Evolutionary conservation across 2,797 vertebrate species (phyloP).

Genomic region (Gila robusta): DNA sequence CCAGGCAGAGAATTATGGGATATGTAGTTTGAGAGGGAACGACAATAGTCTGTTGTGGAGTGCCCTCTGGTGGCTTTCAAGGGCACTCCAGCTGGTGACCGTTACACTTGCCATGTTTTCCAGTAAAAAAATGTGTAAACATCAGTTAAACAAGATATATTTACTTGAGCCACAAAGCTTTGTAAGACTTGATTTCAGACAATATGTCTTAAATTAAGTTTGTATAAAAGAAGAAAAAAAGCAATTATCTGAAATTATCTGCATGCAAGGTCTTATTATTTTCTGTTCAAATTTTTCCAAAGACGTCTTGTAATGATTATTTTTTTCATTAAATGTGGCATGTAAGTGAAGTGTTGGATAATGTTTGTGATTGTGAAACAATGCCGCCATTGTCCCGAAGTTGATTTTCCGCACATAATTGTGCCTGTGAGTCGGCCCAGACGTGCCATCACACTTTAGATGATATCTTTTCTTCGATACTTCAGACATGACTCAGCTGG

Average conservation of each 20-base stretch:
- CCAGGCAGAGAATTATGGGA: no score
- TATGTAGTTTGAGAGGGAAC: no score
- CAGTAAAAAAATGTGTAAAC: not conserved
- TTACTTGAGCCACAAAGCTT: not conserved
- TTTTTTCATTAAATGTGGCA: slow-evolving; percentile 18
- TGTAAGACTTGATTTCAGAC: not conserved
- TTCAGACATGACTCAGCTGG: slow-evolving; percentile 33
- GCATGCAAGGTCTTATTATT: not conserved
- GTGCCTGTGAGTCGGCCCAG: slow-evolving; percentile 2
- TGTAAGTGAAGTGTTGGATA: not conserved
- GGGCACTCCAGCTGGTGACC: no score
- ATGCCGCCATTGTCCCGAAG: slow-evolving; percentile 24
- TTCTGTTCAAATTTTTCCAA: not conserved
- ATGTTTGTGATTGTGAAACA: slow-evolving; percentile 29
- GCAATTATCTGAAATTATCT: not conserved
- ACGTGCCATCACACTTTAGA: slow-evolving; percentile 40
- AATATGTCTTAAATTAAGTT: not conserved
- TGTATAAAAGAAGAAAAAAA: not conserved
- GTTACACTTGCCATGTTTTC: not conserved
- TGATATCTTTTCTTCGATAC: slow-evolving; percentile 45
- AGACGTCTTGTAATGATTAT: not conserved
- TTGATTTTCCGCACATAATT: slow-evolving; percentile 8
- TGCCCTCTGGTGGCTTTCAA: no score
- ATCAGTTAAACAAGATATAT: not conserved
- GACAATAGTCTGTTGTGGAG: no score